A percentile compares a stretch with the other conserved stretches of the same genome.
phyloP scores from a whole-genome alignment of 1,140 invertebrate species.

The Bombus picipes region DNA sequence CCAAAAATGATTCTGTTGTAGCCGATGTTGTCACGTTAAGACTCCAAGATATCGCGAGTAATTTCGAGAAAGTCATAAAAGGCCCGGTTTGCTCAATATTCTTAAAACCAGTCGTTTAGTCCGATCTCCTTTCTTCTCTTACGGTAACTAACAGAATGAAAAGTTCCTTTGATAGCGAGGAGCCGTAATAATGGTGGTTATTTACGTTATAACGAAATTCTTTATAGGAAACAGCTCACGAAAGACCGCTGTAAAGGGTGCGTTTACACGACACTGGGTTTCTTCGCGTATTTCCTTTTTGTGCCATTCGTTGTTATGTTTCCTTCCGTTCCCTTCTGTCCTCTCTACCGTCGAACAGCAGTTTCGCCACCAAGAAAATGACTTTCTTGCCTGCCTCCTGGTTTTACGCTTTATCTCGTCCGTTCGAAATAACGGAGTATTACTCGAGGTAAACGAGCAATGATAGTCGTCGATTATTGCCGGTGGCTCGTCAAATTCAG shows the following conservation, averaged over 20 bases:
- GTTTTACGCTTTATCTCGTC: background rate
- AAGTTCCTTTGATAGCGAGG: slow-evolving; percentile 6
- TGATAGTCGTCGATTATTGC: background rate
- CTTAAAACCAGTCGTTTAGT: background rate
- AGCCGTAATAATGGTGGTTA: background rate
- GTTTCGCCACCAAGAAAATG: slow-evolving; percentile 35
- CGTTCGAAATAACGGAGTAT: background rate
- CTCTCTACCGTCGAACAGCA: background rate
- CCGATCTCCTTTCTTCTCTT: background rate
- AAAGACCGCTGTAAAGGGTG: background rate
- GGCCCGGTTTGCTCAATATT: background rate
- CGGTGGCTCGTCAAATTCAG: background rate
- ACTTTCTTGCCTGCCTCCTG: slow-evolving; percentile 26
- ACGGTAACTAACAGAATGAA: slow-evolving; percentile 1
- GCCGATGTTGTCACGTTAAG: too few relatives aligned
- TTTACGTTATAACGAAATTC: slow-evolving; percentile 4
- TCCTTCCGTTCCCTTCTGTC: background rate
- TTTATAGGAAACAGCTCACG: background rate
- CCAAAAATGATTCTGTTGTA: too few relatives aligned
- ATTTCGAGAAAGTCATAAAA: background rate
- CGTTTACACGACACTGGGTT: background rate
- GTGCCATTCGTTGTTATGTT: slow-evolving; percentile 5
- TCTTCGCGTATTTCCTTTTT: background rate
- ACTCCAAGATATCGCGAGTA: background rate
- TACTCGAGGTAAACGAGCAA: slow-evolving; percentile 2